Evolutionary conservation across 37 sponge, comb jelly and placozoan genomes (phyloP), one percentile per base, ranked within the genome.

Genomic region (Mnemiopsis leidyi): DNA sequence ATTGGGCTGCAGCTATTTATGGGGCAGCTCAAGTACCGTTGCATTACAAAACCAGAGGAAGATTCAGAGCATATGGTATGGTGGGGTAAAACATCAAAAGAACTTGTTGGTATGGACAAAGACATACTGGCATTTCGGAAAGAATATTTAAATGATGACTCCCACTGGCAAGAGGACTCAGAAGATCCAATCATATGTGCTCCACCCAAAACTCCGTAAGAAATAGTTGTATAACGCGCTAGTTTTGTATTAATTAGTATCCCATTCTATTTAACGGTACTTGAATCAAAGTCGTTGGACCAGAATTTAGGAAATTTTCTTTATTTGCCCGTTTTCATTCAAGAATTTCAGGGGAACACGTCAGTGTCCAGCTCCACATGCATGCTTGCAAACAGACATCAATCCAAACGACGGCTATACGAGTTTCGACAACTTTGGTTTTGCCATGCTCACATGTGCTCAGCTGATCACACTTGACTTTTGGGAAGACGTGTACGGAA

Each of bases 381-480:
- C 38, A 28, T 85, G 90, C 26, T 32, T 85, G 25, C 40, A 85
- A 23, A 85, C 90, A 29, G 35, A 38, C 36, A 40, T 40, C 29
- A 85, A 85, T 30, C 90, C 90, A 0, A 85, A 85, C 31, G 9
- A 20, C 2, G 90, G 90, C 0, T 40, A 85, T 30, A 85, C 90
- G 18, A 36, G 36, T 30, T 85, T 85, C 23, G 90, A 85, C 29
- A 26, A 85, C 90, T 85, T 85, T 39, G 90, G 67, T 25, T 85
- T 36, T 26, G 90, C 90, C 61, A 85, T 85, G 90, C 90, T 85
- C 0, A 85, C 90, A 0, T 85, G 90, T 21, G 73, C 76, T 69
- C 94, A 93, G 92, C 94, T 93, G 1, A 69, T 93, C 32, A 93
- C 94, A 18, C 61, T 83, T 30, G 94, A 93, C 92, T 83, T 83